A percentile compares a stretch with the other conserved stretches of the same genome.
Evolutionary conservation across 2,113 vertebrate genomes (phyloP).

Genomic region (Rhipidura dahli): DNA sequence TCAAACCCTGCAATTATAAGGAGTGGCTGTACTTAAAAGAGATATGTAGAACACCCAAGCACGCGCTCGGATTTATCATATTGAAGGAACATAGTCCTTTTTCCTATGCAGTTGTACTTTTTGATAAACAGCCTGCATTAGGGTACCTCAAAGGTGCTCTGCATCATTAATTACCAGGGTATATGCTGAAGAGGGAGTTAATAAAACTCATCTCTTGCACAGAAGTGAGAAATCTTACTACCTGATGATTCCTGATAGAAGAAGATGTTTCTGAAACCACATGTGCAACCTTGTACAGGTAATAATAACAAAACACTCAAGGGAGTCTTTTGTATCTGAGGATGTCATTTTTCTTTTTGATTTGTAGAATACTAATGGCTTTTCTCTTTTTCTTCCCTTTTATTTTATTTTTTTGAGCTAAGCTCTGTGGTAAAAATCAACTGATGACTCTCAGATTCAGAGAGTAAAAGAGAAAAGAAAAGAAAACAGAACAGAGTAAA

Average conservation of each 20-base stretch:
- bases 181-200: conserved; percentile 58
- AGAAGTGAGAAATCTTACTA: conserved; percentile 57
- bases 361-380: conserved; percentile 62
- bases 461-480: not conserved
- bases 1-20: conserved; percentile 13
- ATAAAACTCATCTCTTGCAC: conserved; percentile 61
- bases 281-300: conserved; percentile 65
- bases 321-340: conserved; percentile 60
- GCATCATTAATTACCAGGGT: conserved; percentile 66
- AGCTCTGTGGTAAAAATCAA: conserved; percentile 21
- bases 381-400: not conserved
- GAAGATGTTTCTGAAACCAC: conserved; percentile 59
- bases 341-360: conserved; percentile 67
- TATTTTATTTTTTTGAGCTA: not conserved
- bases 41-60: not conserved
- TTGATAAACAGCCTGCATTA: conserved; percentile 50
- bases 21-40: not conserved
- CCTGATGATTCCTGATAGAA: conserved; percentile 48
- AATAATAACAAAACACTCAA: conserved; percentile 68
- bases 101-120: conserved; percentile 12
- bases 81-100: not conserved
- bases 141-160: conserved; percentile 40
- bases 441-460: not conserved
- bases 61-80: not conserved
- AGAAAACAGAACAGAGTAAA: not conserved